Conservation (phyloP, 2,797 vertebrate species). For the Aldrovandia affinis region DNA sequence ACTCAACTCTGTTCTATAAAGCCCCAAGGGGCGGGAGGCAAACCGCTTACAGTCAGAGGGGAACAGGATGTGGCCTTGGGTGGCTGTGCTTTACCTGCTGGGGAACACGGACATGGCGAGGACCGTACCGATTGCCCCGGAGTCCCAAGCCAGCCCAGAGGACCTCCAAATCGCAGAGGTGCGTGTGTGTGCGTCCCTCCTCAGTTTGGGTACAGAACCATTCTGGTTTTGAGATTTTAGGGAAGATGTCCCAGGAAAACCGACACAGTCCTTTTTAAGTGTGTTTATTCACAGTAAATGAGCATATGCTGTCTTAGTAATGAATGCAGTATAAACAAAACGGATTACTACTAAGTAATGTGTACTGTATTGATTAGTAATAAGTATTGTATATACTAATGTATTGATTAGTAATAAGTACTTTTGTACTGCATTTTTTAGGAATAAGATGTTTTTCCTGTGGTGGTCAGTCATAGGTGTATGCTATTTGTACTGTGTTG, state of each 20-base stretch:
- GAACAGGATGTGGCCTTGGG: slow-evolving; percentile 52
- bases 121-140: slow-evolving; percentile 52
- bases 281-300: neutral
- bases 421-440: too few species aligned
- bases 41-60: neutral
- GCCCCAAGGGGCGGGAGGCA: slow-evolving; percentile 12
- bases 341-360: neutral
- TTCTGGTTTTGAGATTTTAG: neutral
- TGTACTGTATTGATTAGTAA: neutral
- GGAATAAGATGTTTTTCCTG: neutral
- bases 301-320: neutral
- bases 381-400: neutral
- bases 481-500: neutral
- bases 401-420: too few species aligned
- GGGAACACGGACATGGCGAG: slow-evolving; percentile 45
- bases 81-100: slow-evolving; percentile 50
- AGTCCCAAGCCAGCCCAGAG: slow-evolving; percentile 46
- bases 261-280: neutral
- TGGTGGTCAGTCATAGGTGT: neutral
- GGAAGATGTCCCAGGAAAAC: neutral
- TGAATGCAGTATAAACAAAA: neutral
- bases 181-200: slow-evolving; percentile 35
- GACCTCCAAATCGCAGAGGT: slow-evolving; percentile 65
- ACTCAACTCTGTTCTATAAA: slow-evolving; percentile 55
- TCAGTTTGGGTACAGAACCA: neutral